phyloP scores from a whole-genome alignment of 2,113 vertebrate genomes.

The Leptocoma aspasia region DNA sequence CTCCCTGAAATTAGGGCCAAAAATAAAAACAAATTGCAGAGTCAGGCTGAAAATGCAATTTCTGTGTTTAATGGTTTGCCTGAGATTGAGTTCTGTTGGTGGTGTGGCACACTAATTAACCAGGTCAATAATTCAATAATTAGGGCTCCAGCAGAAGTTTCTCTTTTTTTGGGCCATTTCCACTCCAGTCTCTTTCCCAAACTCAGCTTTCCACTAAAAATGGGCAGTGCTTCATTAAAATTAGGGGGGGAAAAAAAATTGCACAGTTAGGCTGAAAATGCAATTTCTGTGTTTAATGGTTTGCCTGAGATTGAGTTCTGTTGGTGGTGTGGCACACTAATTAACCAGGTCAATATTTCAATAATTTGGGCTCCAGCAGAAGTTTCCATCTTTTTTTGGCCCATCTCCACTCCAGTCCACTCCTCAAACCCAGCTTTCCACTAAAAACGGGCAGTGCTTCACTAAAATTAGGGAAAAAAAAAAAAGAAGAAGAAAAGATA shows the following conservation, averaged over 20 bases:
- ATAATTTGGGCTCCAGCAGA: neutral
- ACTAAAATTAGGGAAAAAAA: neutral
- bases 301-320: neutral
- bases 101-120: neutral
- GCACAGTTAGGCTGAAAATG: neutral
- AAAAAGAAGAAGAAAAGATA: neutral
- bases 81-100: neutral
- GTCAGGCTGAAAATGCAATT: neutral
- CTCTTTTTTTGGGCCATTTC: neutral
- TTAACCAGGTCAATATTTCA: neutral
- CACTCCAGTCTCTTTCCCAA: neutral
- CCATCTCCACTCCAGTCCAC: neutral
- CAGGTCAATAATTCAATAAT: fast-evolving
- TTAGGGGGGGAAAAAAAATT: neutral
- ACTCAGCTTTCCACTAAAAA: neutral
- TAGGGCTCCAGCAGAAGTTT: neutral
- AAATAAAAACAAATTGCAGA: neutral
- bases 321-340: neutral
- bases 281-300: neutral
- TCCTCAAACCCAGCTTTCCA: no score
- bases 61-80: neutral
- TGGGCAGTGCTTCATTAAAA: neutral
- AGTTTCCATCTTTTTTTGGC: neutral
- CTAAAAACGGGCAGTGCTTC: neutral
- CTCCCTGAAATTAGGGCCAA: neutral